Base-by-base conservation (phyloP, 2,888 invertebrate genomes). In the Cyaniris semiargus region DNA sequence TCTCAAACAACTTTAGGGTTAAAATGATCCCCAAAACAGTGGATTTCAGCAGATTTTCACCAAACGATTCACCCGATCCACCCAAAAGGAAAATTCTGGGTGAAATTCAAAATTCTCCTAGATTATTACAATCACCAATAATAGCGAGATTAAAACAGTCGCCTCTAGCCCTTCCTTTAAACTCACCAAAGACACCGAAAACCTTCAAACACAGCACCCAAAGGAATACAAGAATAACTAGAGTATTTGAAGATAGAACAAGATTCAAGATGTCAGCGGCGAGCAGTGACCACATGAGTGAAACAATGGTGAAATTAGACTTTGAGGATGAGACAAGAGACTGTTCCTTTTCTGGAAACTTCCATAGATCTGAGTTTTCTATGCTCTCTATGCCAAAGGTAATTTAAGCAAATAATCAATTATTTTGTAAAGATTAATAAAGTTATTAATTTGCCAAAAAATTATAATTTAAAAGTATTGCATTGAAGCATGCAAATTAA, bases 291-390 rank as follows among this genome's bases (percentile, higher is more conserved):
- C 74, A 48, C 21, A 85, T 86, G 13, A 86, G 84, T 58, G 86
- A 88, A 75, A 88, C 76, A 0, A 79, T 80, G 31, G 58, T 88
- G 4, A 91, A 90, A 74, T 79, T 91, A 34, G 90, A 90, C 60
- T 82, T 89, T 1, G 92, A 91, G 56, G 93, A 93, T n/a, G 92
- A 93, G 27, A 83, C 93, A 0, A 87, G 91, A n/a, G 93, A 92
- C 58, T 91, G 89, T 60, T 82, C 87, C 0, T 92, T 92, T 7
- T 86, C 86, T 5, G 85, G 86, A 3, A 82, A 82, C 6, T 90
- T 88, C 78, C 83, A 72, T 21, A 72, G 84, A 76, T 79, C 84
- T 8, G 83, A 81, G 44, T 60, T 80, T 7, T 79, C 78, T 1
- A 78, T 76, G 71, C 92, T 92, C 91, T 86, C 89, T 0, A 84